Evolutionary conservation across 2,113 vertebrate genomes (phyloP).

Genomic region (Prolemur simus): DNA sequence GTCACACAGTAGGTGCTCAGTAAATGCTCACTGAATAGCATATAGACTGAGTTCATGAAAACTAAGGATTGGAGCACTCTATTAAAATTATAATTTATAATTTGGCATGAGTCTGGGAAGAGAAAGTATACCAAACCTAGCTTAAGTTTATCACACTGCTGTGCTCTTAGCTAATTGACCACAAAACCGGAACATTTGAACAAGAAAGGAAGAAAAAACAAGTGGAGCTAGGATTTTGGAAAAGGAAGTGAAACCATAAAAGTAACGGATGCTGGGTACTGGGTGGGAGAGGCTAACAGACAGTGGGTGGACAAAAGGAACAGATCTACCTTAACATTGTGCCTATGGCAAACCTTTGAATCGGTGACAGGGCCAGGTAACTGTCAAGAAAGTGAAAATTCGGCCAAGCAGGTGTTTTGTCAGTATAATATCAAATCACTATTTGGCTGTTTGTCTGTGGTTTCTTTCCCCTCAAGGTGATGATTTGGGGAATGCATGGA

Average conservation of each 20-base stretch:
- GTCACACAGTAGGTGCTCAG: neutral
- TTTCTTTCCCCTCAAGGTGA: neutral
- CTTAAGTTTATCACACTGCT: neutral
- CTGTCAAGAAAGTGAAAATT: constrained; percentile 43
- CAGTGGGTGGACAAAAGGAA: neutral
- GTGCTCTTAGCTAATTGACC: neutral
- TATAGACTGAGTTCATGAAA: neutral
- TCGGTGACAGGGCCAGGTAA: neutral
- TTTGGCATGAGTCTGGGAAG: neutral
- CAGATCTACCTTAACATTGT: neutral
- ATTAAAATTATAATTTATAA: neutral
- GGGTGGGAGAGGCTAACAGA: neutral
- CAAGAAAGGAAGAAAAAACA: neutral
- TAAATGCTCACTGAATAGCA: neutral
- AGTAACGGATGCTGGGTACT: neutral
- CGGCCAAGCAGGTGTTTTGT: neutral
- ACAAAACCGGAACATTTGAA: neutral
- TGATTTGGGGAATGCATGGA: neutral
- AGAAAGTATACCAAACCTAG: neutral
- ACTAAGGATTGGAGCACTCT: neutral
- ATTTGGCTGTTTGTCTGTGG: neutral
- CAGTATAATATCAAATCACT: neutral
- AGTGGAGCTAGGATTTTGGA: neutral
- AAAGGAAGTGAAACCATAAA: neutral
- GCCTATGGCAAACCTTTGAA: neutral